phyloP scores from a whole-genome alignment of 2,888 invertebrate genomes.

The Acronicta leporina region DNA sequence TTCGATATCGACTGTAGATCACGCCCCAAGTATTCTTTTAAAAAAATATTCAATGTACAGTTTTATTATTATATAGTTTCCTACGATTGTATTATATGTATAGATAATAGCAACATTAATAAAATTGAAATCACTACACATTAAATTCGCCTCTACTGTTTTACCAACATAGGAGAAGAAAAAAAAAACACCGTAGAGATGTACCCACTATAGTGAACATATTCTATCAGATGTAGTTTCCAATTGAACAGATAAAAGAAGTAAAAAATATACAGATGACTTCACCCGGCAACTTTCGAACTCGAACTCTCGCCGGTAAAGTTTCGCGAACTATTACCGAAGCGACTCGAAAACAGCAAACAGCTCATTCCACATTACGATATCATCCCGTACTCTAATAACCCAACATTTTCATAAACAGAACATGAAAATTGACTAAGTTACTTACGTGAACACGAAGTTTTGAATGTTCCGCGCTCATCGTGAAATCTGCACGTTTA shows the following conservation, averaged over 20 bases:
- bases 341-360: constrained; percentile 9
- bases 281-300: constrained; percentile 11
- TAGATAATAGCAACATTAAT: no score
- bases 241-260: constrained; percentile 1
- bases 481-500: constrained; percentile 49
- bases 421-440: constrained; percentile 23
- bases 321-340: constrained; percentile 7
- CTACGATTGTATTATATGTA: no score
- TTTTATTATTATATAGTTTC: no score
- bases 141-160: no score
- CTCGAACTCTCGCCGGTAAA: no score
- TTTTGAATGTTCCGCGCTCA: constrained; percentile 40
- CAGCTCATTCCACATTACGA: constrained; percentile 12
- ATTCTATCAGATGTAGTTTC: background rate
- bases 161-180: no score
- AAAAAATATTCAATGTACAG: no score
- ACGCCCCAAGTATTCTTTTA: no score
- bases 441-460: constrained; percentile 18
- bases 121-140: no score
- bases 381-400: constrained; percentile 8
- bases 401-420: constrained; percentile 8
- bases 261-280: background rate
- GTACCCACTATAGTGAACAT: no score
- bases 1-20: no score
- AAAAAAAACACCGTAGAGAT: no score